phyloP scores from a whole-genome alignment of 2,888 invertebrate genomes.

The Zygaena filipendulae region DNA sequence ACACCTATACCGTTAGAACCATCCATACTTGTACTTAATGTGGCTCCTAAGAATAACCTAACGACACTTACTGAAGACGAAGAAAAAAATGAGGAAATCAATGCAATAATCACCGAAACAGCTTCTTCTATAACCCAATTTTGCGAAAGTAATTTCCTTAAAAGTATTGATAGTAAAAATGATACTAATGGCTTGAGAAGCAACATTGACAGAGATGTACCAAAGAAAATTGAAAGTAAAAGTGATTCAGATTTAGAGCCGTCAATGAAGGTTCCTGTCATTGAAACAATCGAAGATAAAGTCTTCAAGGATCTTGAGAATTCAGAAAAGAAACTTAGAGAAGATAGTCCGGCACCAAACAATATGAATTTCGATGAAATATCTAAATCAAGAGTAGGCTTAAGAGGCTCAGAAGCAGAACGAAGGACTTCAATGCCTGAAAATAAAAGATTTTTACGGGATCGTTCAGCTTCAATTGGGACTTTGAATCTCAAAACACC shows the following conservation, averaged over 20 bases:
- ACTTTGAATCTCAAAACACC: constrained; percentile 61
- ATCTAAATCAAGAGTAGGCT: constrained; percentile 22
- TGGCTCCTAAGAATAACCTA: constrained; percentile 39
- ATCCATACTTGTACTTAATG: constrained; percentile 32
- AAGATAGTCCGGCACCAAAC: no score
- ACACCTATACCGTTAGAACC: constrained; percentile 36
- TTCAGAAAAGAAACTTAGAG: no score
- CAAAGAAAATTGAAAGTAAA: no score
- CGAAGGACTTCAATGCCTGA: constrained; percentile 30
- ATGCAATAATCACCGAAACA: constrained; percentile 33
- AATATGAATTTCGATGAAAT: constrained; percentile 40
- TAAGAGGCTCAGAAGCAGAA: constrained; percentile 15
- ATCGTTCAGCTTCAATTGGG: constrained; percentile 72
- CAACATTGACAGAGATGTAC: no score
- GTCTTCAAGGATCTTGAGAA: no score
- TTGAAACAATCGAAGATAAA: constrained; percentile 13
- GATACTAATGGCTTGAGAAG: no score
- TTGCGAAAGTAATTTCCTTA: constrained; percentile 19
- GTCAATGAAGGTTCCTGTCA: no score
- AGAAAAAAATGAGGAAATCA: constrained; percentile 36
- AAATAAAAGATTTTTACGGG: constrained; percentile 56
- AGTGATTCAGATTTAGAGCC: no score
- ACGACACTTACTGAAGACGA: constrained; percentile 52
- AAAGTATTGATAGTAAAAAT: not conserved
- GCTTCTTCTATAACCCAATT: constrained; percentile 34